Base-by-base conservation (phyloP, 2,888 invertebrate genomes). In the Drosophila seclusa region DNA sequence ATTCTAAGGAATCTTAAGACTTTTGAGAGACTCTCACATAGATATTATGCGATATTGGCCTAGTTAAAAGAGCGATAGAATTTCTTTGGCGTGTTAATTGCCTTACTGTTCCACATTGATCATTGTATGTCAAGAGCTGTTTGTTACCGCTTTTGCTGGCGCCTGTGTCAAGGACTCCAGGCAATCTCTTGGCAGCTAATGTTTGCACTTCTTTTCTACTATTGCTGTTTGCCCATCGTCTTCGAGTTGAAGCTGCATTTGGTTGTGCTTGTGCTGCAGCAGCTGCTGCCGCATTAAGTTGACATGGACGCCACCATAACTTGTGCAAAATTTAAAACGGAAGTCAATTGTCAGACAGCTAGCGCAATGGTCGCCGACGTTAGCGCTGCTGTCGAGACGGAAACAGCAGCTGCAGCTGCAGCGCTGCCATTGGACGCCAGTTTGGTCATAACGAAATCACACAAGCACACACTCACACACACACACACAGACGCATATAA, bases 291-390 rank as follows among this genome's bases (percentile, higher is more conserved):
- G 65, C 29, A 34, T 45, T 53, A 49, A 61, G 68, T 50, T 70
- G 77, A 79, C 60, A 79, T 59, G 50, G 70, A 79, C 67, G 80
- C 70, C 54, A 72, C 57, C 85, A 88, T 88, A 89, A 85, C 78
- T 81, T 85, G 88, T 87, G 85, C 79, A 82, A 82, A 89, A 87
- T 87, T 87, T 82, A 85, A 86, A 87, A 74, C 86, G 86, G 86
- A 87, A 87, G 86, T 81, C 86, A 83, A 87, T 87, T 87, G 90
- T 85, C 90, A 89, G 88, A 75, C 79, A 76, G 71, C 49, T 75
- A 80, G 83, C 80, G 75, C 71, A 68, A 76, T 80, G 86, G 86
- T 72, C 78, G 81, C 67, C 83, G 86, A 31, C 52, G 65, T 45
- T 59, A 78, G 67, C 83, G 86, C 45, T 55, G 62, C 36, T 61